Base-by-base conservation (phyloP, 2,797 vertebrate species). In the Sebastes nivosus region DNA sequence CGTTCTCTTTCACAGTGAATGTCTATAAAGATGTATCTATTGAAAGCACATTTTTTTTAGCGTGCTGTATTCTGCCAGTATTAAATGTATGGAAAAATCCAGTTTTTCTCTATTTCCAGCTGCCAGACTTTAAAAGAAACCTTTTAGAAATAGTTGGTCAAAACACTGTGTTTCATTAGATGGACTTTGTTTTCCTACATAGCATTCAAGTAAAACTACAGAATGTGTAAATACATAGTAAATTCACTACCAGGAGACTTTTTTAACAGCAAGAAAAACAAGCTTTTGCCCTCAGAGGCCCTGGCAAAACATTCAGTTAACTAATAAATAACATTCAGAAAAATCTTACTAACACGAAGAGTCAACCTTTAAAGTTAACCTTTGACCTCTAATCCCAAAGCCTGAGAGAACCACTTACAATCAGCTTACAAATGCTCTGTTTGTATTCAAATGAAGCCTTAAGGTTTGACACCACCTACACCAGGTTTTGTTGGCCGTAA, bases 81-180 rank as follows among this genome's bases (percentile, higher is more conserved):
- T 22, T 20, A 86, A 73, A 80, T 59, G 24, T 52, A 52, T 58
- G 13, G n/a, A 63, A 65, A 38, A 67, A 16, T 42, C 2, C 1
- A 8, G 12, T 10, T 61, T 61, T 63, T 64, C 12, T 72, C 14
- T 54, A 24, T 83, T 83, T 77, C 79, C 18, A 73, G 59, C 46
- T 58, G n/a, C 61, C 6, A 66, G 60, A 50, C 25, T 9, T 70
- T 25, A 29, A 32, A 67, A 52, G 20, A 55, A 60, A 69, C 27
- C 32, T 63, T 64, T 16, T 14, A 58, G 22, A 65, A 75, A 59
- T 13, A 25, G 32, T 61, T 50, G 30, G 34, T 20, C 8, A 6
- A 57, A 55, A 76, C 10, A 4, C 16, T 24, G 9, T 3, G 65
- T 66, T 72, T 27, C 20, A 34, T 54, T 66, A 4, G 42, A 58